Base-by-base conservation (phyloP, 2,888 invertebrate species). In the Noctua pronuba region DNA sequence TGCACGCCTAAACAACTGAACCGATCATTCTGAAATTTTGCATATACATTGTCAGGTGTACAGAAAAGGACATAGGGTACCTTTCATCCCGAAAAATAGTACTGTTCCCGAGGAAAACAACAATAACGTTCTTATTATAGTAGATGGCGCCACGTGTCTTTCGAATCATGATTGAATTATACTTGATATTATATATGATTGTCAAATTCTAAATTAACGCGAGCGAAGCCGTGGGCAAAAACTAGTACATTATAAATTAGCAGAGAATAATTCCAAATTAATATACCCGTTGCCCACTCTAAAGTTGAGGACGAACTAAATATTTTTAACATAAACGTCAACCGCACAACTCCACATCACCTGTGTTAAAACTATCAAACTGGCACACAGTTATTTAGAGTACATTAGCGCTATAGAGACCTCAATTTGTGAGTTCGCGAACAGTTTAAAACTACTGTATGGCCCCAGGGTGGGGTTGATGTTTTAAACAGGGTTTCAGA, bases 361-460 rank as follows among this genome's bases (percentile, higher is more conserved):
- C 89, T 87, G 89, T 79, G 80, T 78, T 77, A 77, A 79, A 90
- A 87, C 86, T 90, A 88, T 90, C 73, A 87, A 89, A 88, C 83
- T 84, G 62, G 82, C 77, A 76, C 86, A 79, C 83, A 84, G 87
- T 89, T 91, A 89, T 91, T 89, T 88, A 81, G 87, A 88, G 86
- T 89, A 91, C 89, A 90, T 90, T 91, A 91, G 88, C 88, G 89
- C 88, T 89, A 90, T 91, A 90, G 89, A 90, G 89, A 89, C 90
- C 91, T 89, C 91, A 91, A 91, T 92, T 92, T 92, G 91, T 90
- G 90, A 92, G 92, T 91, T 91, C 77, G 86, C 82, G 86, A 91
- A 92, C 92, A 90, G 91, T 92, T 92, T 92, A 90, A 91, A 92
- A 92, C 92, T 91, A 90, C 89, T 85, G 86, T 82, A 85, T 80